These are phyloP conservation scores for Goniozus legneri DNA, from an alignment of 1,140 invertebrate genomes.

Conservation along the genomic window DNA sequence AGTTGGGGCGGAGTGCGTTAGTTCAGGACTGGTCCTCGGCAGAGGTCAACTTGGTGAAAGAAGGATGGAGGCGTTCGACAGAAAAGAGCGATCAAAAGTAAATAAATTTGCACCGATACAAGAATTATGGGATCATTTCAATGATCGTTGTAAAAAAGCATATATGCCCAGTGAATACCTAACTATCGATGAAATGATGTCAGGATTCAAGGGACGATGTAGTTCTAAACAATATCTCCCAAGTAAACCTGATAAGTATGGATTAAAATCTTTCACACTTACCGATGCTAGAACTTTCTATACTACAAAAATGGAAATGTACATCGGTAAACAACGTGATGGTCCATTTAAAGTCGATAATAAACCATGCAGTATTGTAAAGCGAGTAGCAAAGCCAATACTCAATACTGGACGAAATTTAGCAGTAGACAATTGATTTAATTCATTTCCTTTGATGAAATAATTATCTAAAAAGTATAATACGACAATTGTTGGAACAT, in stretches of 20 bases:
- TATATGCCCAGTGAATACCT: conserved; percentile 33
- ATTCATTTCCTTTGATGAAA: conserved; percentile 30
- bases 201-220: conserved; percentile 50
- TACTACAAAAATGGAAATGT: conserved; percentile 52
- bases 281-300: conserved; percentile 52
- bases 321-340: conserved; percentile 40
- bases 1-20: conserved; percentile 11
- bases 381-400: conserved; percentile 23
- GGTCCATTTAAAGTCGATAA: conserved; percentile 22
- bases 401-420: conserved; percentile 34
- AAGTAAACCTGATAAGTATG: conserved; percentile 40
- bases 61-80: conserved; percentile 1
- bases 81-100: conserved; percentile 13
- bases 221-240: conserved; percentile 54
- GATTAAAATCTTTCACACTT: conserved; percentile 44
- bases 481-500: conserved; percentile 38
- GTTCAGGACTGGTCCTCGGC: conserved; percentile 6
- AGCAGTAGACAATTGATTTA: conserved; percentile 44
- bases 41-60: conserved; percentile 5
- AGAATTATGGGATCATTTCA: conserved; percentile 54
- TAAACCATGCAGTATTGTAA: conserved; percentile 22
- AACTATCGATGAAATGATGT: conserved; percentile 53
- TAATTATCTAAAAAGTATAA: conserved; percentile 35
- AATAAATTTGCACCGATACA: conserved; percentile 53
- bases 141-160: conserved; percentile 51